Percentiles rank a stretch among this genome's conserved stretches.
Conservation (phyloP, 2,797 vertebrate species). For the Pelochelys cantorii region DNA sequence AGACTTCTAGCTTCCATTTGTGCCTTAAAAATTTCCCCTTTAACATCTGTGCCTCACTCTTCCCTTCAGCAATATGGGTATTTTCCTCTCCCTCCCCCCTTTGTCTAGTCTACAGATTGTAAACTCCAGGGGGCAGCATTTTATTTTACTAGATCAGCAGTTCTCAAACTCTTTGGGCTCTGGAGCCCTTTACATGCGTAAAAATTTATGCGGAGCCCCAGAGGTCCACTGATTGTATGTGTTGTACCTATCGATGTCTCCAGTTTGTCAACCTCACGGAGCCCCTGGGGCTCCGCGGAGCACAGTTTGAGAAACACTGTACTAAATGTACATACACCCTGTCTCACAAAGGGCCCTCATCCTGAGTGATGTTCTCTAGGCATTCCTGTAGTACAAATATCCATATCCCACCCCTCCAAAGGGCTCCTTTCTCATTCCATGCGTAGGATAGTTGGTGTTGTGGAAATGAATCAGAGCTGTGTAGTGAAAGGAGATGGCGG, state of each 20-base stretch:
- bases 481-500: not conserved
- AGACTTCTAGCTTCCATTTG: not conserved
- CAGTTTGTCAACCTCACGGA: too few relatives aligned
- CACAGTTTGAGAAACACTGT: too few relatives aligned
- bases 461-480: slow-evolving; percentile 27
- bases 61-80: not conserved
- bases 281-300: too few relatives aligned
- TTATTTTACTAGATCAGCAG: not conserved
- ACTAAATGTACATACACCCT: not conserved
- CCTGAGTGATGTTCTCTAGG: not conserved
- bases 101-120: not conserved
- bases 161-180: too few relatives aligned
- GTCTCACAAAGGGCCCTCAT: accelerated
- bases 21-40: not conserved
- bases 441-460: not conserved
- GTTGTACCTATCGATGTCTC: too few relatives aligned
- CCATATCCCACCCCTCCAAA: accelerated
- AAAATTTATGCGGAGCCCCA: too few relatives aligned
- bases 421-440: not conserved
- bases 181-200: too few relatives aligned
- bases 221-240: too few relatives aligned
- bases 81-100: not conserved
- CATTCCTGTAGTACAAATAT: accelerated
- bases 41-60: not conserved
- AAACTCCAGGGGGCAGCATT: accelerated